phyloP scores from a whole-genome alignment of 2,113 vertebrate species.

The Daboia siamensis region DNA sequence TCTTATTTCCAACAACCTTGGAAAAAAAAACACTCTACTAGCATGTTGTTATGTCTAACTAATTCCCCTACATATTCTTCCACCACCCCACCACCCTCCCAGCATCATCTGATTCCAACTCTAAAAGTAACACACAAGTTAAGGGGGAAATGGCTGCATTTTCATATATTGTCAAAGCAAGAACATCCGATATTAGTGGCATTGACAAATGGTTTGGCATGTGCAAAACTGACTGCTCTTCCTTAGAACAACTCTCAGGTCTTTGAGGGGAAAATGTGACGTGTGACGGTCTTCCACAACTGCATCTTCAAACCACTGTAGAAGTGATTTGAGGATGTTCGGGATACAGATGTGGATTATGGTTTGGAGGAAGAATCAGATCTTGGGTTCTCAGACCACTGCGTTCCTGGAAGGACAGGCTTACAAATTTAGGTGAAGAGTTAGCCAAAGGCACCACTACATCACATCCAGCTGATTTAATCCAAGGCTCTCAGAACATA shows the following conservation, averaged over 20 bases:
- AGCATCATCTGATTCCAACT: no score
- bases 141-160: no score
- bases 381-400: not conserved
- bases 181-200: no score
- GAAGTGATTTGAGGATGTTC: not conserved
- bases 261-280: not conserved
- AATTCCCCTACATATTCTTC: no score
- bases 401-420: not conserved
- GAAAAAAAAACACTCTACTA: no score
- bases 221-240: not conserved
- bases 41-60: no score
- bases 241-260: not conserved
- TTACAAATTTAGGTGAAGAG: not conserved
- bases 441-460: not conserved
- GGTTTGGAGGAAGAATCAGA: not conserved
- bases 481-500: not conserved
- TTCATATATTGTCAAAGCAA: no score
- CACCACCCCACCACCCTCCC: no score
- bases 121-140: no score
- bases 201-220: not conserved
- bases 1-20: no score
- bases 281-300: not conserved
- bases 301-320: not conserved
- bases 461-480: not conserved
- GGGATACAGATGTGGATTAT: not conserved